phyloP scores from a whole-genome alignment of 2,797 vertebrate species.

The Spea hammondii region DNA sequence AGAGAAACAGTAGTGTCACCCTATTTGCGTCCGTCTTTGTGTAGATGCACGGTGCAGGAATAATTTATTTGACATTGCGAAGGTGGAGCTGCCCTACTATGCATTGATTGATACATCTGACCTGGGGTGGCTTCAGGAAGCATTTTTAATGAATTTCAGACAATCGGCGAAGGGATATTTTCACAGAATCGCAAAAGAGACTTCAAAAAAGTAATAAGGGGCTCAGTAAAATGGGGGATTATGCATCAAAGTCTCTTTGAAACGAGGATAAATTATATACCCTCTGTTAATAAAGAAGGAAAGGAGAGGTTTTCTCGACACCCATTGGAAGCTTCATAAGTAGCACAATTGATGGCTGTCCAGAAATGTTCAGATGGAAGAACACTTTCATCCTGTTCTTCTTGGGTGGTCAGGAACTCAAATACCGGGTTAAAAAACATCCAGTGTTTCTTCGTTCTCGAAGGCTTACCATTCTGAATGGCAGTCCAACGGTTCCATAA shows the following conservation, averaged over 20 bases:
- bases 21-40: no score
- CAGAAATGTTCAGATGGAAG: background rate
- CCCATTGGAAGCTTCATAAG: background rate
- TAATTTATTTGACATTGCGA: no score
- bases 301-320: background rate
- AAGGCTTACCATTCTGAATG: no score
- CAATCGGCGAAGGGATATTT: no score
- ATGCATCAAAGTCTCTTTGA: background rate
- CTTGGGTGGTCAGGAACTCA: constrained; percentile 17
- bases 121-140: no score
- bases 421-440: background rate
- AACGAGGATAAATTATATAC: background rate
- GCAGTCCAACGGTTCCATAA: no score
- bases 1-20: no score
- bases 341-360: background rate
- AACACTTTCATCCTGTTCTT: background rate
- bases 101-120: no score
- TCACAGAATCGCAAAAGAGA: no score
- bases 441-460: background rate
- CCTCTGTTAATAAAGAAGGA: background rate
- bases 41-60: no score
- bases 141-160: no score
- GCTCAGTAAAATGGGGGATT: constrained; percentile 1
- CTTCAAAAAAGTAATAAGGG: background rate
- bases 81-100: no score